A percentile compares a stretch with the other conserved stretches of the same genome.
These are phyloP conservation scores for Beris morrisii DNA, from an alignment of 2,888 invertebrate genomes.

Conservation along the genomic window DNA sequence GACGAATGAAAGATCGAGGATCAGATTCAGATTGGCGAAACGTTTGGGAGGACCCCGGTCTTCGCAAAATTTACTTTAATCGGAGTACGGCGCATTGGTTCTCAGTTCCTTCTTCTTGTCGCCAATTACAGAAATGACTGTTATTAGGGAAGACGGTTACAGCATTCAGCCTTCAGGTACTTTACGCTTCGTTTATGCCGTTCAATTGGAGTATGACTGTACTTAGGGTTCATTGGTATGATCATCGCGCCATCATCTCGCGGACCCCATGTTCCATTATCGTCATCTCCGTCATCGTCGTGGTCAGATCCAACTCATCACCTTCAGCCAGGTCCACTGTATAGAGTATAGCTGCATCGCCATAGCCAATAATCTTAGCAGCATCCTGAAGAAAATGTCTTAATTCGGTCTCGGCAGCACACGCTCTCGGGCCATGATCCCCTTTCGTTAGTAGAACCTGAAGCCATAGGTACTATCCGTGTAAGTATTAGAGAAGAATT, in stretches of 20 bases:
- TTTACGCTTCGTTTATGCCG: conserved; percentile 14
- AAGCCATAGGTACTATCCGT: too few species aligned
- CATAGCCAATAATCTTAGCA: background rate
- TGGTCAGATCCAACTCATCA: conserved; percentile 9
- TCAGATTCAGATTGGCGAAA: conserved; percentile 27
- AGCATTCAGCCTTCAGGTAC: conserved; percentile 24
- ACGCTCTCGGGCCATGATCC: too few species aligned
- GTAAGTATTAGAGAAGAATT: too few species aligned
- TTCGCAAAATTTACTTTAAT: conserved; percentile 6
- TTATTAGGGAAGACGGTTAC: conserved; percentile 29
- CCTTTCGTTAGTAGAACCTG: too few species aligned
- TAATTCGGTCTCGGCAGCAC: background rate
- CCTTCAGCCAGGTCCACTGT: conserved; percentile 13
- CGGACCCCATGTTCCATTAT: conserved; percentile 26
- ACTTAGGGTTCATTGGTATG: conserved; percentile 32
- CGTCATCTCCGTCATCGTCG: conserved; percentile 28
- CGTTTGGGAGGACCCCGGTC: conserved; percentile 20
- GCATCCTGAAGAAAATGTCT: conserved; percentile 21
- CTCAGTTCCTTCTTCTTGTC: conserved; percentile 27
- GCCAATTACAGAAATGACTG: conserved; percentile 33
- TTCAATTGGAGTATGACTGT: conserved; percentile 19
- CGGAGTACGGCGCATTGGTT: background rate
- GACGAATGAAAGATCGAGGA: conserved; percentile 28
- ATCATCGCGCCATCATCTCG: conserved; percentile 30
- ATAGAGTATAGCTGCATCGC: conserved; percentile 5